Evolutionary conservation across 2,888 invertebrate species (phyloP).

Genomic region (Hylaea fasciaria): DNA sequence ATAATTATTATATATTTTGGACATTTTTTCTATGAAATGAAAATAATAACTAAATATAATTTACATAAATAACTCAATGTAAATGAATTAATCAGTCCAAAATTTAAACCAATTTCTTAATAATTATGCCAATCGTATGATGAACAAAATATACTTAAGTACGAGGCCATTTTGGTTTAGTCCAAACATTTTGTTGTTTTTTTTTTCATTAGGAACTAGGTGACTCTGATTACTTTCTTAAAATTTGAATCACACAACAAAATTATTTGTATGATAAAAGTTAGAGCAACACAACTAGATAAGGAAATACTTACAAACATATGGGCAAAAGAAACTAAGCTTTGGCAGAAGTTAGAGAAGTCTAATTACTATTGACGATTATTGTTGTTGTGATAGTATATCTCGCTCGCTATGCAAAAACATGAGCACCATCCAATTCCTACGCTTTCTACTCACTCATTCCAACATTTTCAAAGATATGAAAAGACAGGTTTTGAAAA

Average conservation of each 20-base stretch:
- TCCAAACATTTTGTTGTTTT: constrained; percentile 5
- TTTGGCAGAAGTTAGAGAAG: too few species aligned
- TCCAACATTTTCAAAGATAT: too few species aligned
- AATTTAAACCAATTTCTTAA: constrained; percentile 1
- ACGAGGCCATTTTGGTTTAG: constrained; percentile 18
- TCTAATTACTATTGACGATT: too few species aligned
- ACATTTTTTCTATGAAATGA: not conserved
- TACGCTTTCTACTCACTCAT: too few species aligned
- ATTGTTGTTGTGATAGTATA: too few species aligned
- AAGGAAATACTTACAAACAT: too few species aligned
- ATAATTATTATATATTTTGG: not conserved
- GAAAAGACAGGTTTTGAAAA: too few species aligned
- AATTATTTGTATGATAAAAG: constrained; percentile 9
- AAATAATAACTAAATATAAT: not conserved
- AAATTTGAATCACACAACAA: constrained; percentile 8
- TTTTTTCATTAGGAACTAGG: constrained; percentile 51
- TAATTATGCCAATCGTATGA: not conserved
- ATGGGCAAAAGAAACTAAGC: too few species aligned
- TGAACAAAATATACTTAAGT: not conserved
- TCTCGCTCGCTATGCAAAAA: too few species aligned
- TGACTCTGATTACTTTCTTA: constrained; percentile 50
- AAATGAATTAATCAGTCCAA: too few species aligned
- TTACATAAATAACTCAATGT: not conserved
- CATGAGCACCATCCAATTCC: too few species aligned
- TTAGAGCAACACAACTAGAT: not conserved